Conservation (phyloP, 1,140 invertebrate genomes). For the Drosophila albomicans region DNA sequence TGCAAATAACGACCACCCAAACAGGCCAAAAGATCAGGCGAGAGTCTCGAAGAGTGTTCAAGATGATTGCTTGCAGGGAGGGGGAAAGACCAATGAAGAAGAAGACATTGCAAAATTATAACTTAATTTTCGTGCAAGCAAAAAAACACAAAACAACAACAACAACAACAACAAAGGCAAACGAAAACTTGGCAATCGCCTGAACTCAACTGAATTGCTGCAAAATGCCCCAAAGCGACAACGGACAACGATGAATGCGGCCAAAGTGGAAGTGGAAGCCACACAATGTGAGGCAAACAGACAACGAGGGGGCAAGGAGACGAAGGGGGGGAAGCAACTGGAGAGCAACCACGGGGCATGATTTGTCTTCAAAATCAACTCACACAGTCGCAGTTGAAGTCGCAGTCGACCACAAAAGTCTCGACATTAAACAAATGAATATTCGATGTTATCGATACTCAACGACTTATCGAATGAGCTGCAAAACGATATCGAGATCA, state of each 20-base stretch:
- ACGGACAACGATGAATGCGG: conserved; percentile 49
- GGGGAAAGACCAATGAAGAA: background rate
- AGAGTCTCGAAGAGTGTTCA: too few relatives aligned
- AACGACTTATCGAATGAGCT: conserved; percentile 38
- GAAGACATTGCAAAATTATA: conserved; percentile 72
- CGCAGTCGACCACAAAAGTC: background rate
- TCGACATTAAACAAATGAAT: conserved; percentile 36
- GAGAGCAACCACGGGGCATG: conserved; percentile 63
- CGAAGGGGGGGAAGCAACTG: background rate
- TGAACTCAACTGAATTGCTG: conserved; percentile 33
- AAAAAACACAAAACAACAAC: conserved; percentile 44
- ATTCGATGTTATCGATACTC: conserved; percentile 19
- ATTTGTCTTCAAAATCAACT: conserved; percentile 75
- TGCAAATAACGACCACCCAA: conserved; percentile 80
- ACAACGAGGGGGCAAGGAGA: too few relatives aligned
- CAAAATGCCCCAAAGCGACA: conserved; percentile 48
- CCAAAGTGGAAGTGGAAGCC: conserved; percentile 65
- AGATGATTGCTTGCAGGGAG: background rate
- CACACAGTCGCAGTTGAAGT: conserved; percentile 15
- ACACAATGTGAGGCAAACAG: conserved; percentile 60
- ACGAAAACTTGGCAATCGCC: conserved; percentile 28
- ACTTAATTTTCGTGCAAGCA: conserved; percentile 72
- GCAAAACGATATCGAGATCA: background rate
- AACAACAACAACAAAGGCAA: conserved; percentile 12
- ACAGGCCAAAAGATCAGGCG: conserved; percentile 11